Percentiles rank a stretch among this genome's conserved stretches.
phyloP scores from a whole-genome alignment of 2,113 vertebrate genomes.

The Seriola aureovittata region DNA sequence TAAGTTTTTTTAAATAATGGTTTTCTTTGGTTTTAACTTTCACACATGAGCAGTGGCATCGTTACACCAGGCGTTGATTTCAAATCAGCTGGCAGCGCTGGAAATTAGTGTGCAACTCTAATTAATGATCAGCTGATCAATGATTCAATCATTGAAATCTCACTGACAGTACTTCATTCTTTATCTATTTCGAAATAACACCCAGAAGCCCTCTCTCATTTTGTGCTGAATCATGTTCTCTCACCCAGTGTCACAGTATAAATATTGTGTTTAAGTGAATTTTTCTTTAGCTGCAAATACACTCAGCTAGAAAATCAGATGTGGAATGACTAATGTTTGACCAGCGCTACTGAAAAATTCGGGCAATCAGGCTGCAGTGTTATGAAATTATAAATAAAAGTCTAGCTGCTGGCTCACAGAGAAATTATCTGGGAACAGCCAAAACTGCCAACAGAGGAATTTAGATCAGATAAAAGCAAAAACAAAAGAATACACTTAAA shows the following conservation, averaged over 20 bases:
- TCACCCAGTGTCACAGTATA: background rate
- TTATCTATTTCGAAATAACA: conserved; percentile 21
- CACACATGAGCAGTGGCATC: background rate
- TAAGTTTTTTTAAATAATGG: background rate
- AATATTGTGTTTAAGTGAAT: background rate
- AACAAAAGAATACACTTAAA: background rate
- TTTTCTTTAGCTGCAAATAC: background rate
- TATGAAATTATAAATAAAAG: background rate
- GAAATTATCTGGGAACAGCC: background rate
- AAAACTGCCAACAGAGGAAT: background rate
- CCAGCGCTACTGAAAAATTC: conserved; percentile 14
- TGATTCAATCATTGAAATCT: background rate
- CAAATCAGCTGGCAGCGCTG: background rate
- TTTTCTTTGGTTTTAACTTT: background rate
- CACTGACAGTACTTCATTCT: background rate
- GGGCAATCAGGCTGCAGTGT: background rate
- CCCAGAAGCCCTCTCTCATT: background rate
- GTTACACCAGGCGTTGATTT: background rate
- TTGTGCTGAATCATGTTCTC: background rate
- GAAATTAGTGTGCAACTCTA: background rate
- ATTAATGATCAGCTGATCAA: conserved; percentile 25
- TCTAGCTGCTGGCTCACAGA: background rate
- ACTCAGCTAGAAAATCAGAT: conserved; percentile 25
- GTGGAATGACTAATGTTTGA: conserved; percentile 49
- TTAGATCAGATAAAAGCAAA: background rate